phyloP scores from a whole-genome alignment of 2,888 invertebrate species.

The Drosophila acutilabella region DNA sequence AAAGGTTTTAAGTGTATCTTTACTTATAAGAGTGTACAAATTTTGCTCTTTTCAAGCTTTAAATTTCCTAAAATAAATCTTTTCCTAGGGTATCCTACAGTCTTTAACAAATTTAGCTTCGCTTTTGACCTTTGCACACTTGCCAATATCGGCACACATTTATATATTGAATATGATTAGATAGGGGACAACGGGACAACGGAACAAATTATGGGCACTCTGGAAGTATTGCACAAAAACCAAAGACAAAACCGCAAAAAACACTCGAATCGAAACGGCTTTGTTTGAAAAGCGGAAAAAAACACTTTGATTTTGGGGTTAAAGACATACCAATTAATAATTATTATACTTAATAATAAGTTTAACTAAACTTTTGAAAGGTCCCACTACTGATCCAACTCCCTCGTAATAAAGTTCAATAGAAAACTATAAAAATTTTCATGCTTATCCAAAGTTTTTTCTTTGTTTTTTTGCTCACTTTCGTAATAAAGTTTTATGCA shows the following conservation, averaged over 20 bases:
- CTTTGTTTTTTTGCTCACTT: constrained; percentile 33
- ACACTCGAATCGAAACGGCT: constrained; percentile 8
- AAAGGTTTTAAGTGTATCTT: too few species aligned
- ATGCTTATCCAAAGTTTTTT: constrained; percentile 50
- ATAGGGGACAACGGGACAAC: constrained; percentile 35
- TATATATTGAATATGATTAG: constrained; percentile 62
- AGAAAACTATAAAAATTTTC: constrained; percentile 58
- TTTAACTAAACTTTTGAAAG: constrained; percentile 22
- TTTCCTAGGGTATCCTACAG: constrained; percentile 10
- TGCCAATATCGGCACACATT: constrained; percentile 51
- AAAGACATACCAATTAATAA: constrained; percentile 72
- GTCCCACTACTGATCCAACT: neutral
- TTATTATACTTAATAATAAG: constrained; percentile 62
- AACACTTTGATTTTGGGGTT: constrained; percentile 43
- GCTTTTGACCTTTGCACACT: constrained; percentile 55
- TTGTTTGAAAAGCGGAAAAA: constrained; percentile 13
- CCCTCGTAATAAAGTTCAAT: constrained; percentile 62
- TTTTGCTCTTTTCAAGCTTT: too few species aligned
- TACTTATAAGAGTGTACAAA: too few species aligned
- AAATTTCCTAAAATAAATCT: too few species aligned
- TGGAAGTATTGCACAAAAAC: neutral
- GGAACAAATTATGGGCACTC: neutral
- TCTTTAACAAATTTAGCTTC: neutral
- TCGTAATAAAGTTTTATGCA: constrained; percentile 71
- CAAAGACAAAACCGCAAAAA: constrained; percentile 24